phyloP scores from a whole-genome alignment of 2,888 invertebrate genomes.

The Macrophya alboannulata region DNA sequence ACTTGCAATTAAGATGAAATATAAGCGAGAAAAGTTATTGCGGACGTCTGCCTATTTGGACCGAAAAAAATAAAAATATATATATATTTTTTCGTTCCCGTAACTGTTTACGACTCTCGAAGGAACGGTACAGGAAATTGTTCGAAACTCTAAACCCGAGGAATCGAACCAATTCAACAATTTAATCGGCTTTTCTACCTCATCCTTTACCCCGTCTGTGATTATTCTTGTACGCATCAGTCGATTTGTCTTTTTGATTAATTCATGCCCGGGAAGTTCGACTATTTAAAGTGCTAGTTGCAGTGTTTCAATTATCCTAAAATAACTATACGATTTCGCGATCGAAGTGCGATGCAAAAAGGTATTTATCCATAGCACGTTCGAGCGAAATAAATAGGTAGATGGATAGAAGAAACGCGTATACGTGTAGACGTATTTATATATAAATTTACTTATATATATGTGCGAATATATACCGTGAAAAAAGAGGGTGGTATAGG shows the following conservation, averaged over 20 bases:
- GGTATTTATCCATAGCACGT: not conserved
- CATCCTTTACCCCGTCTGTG: not conserved
- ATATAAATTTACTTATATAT: not conserved
- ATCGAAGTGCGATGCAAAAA: not conserved
- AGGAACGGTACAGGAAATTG: not conserved
- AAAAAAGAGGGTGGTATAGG: not conserved
- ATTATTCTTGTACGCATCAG: conserved; percentile 1
- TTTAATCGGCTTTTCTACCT: not conserved
- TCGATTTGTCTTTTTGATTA: not conserved
- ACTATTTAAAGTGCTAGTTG: not conserved
- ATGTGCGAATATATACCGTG: not conserved
- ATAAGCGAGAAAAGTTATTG: not conserved
- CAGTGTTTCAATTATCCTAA: not conserved
- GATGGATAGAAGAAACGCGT: not conserved
- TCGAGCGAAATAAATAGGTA: not conserved
- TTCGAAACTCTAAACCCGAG: conserved; percentile 13
- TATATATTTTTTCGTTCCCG: not conserved
- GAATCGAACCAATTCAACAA: not conserved
- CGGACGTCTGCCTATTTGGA: not conserved
- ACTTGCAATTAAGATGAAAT: conserved; percentile 9
- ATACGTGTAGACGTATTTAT: not conserved
- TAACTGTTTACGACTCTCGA: not conserved
- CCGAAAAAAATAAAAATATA: not conserved
- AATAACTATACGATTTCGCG: not conserved
- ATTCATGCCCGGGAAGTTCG: not conserved